phyloP scores from a whole-genome alignment of 1,140 invertebrate species.

The Leptoteleia sp. region DNA sequence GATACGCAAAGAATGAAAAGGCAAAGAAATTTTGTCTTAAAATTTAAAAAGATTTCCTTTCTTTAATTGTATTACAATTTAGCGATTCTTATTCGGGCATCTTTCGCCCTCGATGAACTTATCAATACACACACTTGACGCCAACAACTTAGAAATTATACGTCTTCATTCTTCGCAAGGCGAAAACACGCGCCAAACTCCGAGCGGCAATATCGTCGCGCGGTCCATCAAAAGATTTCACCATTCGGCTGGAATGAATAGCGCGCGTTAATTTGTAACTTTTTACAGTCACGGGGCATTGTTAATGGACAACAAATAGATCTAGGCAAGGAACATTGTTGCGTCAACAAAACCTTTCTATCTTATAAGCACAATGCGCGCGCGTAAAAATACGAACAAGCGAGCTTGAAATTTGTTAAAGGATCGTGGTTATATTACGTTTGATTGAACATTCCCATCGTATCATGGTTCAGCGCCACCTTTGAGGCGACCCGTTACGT shows the following conservation, averaged over 20 bases:
- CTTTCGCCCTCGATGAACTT: too few relatives aligned
- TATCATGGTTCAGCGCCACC: constrained; percentile 66
- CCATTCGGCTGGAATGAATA: constrained; percentile 17
- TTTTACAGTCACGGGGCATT: constrained; percentile 46
- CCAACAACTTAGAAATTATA: too few relatives aligned
- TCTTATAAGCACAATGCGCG: constrained; percentile 22
- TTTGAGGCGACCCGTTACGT: constrained; percentile 45
- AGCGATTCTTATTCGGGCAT: too few relatives aligned
- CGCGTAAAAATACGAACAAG: constrained; percentile 53
- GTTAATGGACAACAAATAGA: constrained; percentile 49
- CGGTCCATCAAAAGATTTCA: constrained; percentile 24
- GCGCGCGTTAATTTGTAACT: constrained; percentile 47
- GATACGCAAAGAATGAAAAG: too few relatives aligned
- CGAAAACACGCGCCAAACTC: too few relatives aligned
- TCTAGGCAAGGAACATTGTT: constrained; percentile 52
- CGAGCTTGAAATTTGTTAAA: constrained; percentile 32
- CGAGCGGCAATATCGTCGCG: not conserved
- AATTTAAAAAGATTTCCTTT: too few relatives aligned
- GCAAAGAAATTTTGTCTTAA: too few relatives aligned
- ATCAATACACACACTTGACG: not conserved
- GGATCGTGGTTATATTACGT: constrained; percentile 64
- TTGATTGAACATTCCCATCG: constrained; percentile 71
- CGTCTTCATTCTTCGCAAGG: too few relatives aligned
- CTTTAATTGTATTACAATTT: too few relatives aligned
- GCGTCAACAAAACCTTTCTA: constrained; percentile 47